A percentile compares a stretch with the other conserved stretches of the same genome.
Conservation (phyloP, 2,888 invertebrate genomes). For the Spodoptera exigua region DNA sequence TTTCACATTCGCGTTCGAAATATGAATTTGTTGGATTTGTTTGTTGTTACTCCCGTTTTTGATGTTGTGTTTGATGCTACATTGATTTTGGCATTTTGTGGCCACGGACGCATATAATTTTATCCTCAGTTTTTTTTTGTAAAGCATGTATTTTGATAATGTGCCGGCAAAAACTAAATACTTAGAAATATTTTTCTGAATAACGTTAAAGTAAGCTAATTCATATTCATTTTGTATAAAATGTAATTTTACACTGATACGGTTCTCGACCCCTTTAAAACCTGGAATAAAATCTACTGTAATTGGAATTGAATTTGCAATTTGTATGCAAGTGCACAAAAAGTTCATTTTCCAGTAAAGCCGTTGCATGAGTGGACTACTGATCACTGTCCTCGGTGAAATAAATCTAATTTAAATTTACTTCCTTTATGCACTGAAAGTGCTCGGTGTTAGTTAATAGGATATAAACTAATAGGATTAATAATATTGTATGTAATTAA, state of each 20-base stretch:
- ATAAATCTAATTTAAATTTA: background rate
- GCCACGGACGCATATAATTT: too few relatives aligned
- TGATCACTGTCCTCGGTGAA: constrained; percentile 13
- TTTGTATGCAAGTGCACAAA: constrained; percentile 29
- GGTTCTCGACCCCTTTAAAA: too few relatives aligned
- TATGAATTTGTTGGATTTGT: constrained; percentile 51
- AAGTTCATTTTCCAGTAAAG: constrained; percentile 30
- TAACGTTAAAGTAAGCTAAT: too few relatives aligned
- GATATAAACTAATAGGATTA: too few relatives aligned
- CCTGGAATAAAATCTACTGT: constrained; percentile 23
- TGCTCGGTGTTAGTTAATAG: background rate
- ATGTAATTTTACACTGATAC: too few relatives aligned
- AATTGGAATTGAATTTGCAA: constrained; percentile 41
- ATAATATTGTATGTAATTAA: too few relatives aligned
- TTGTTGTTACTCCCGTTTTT: constrained; percentile 31
- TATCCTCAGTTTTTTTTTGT: background rate
- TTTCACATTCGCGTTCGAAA: constrained; percentile 20
- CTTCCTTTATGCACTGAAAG: constrained; percentile 7
- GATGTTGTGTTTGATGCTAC: constrained; percentile 19
- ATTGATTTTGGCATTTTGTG: too few relatives aligned
- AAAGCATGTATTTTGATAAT: too few relatives aligned
- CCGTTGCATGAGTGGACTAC: constrained; percentile 24
- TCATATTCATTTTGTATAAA: too few relatives aligned
- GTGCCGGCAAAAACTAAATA: too few relatives aligned
- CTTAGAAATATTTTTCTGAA: too few relatives aligned